phyloP scores from a whole-genome alignment of 2,888 invertebrate genomes.

The Uloborus plumipes region DNA sequence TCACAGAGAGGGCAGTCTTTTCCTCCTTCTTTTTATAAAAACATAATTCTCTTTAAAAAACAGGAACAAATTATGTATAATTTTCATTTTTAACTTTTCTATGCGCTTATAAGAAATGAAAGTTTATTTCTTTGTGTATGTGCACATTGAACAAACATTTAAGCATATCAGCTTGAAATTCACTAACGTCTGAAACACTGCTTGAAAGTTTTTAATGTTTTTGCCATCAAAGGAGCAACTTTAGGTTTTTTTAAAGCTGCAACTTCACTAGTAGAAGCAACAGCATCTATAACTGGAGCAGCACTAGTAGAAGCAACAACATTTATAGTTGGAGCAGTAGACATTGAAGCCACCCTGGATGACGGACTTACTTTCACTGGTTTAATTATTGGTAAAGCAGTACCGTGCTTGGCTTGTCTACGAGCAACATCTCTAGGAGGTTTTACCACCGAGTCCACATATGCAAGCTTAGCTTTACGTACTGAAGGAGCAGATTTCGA shows the following conservation, averaged over 20 bases:
- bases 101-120: no score
- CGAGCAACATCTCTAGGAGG: constrained; percentile 87
- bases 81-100: no score
- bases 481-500: constrained; percentile 78
- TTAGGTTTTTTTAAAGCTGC: constrained; percentile 74
- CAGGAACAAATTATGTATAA: no score
- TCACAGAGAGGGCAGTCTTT: no score
- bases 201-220: constrained; percentile 73
- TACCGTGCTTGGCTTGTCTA: constrained; percentile 79
- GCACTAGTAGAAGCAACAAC: constrained; percentile 14
- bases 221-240: constrained; percentile 92
- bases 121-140: no score
- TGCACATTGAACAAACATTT: no score
- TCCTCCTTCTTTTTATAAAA: no score
- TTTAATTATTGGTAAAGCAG: constrained; percentile 66
- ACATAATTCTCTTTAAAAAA: no score
- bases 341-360: constrained; percentile 54
- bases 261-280: neutral
- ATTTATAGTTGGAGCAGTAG: constrained; percentile 50
- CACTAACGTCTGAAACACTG: constrained; percentile 51
- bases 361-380: constrained; percentile 56
- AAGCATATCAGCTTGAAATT: no score
- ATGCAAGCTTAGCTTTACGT: constrained; percentile 89
- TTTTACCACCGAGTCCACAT: constrained; percentile 89
- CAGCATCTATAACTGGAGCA: neutral